Conservation (phyloP, 1,140 invertebrate genomes). For the Matsumurasca onukii region DNA sequence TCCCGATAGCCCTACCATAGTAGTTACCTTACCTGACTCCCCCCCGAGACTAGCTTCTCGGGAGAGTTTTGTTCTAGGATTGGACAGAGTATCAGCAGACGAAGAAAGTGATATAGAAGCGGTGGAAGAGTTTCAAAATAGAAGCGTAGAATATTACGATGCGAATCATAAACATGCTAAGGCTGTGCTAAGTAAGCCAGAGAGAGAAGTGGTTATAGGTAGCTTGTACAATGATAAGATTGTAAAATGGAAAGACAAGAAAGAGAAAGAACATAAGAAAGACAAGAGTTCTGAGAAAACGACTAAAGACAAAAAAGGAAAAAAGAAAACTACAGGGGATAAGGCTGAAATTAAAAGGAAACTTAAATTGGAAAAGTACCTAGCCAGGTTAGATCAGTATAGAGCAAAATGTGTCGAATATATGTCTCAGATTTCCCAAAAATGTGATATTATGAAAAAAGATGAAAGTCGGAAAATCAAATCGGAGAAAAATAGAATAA, state of each 20-base stretch:
- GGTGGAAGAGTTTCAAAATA: not conserved
- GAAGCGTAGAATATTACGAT: not conserved
- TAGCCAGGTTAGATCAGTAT: conserved; percentile 8
- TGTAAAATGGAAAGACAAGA: not conserved
- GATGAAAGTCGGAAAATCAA: not conserved
- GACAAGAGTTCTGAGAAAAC: not conserved
- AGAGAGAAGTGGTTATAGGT: not conserved
- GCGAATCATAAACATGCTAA: not conserved
- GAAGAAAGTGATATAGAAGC: not conserved
- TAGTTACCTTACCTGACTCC: not conserved
- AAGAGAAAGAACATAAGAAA: conserved; percentile 4
- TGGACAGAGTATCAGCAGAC: not conserved
- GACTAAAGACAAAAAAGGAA: conserved; percentile 5
- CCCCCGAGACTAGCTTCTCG: not conserved
- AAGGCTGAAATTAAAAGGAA: not conserved
- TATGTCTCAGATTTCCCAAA: conserved; percentile 10
- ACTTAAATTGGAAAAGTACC: conserved; percentile 8
- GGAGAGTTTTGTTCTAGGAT: not conserved
- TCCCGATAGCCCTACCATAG: conserved; percentile 7
- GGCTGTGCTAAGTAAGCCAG: not conserved
- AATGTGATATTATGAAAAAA: conserved; percentile 2
- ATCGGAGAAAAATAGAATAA: conserved; percentile 8
- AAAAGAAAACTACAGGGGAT: not conserved
- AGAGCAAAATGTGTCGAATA: conserved; percentile 7
- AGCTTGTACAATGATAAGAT: not conserved